Evolutionary conservation across 2,797 vertebrate genomes (phyloP).

Genomic region (Coilia nasus): DNA sequence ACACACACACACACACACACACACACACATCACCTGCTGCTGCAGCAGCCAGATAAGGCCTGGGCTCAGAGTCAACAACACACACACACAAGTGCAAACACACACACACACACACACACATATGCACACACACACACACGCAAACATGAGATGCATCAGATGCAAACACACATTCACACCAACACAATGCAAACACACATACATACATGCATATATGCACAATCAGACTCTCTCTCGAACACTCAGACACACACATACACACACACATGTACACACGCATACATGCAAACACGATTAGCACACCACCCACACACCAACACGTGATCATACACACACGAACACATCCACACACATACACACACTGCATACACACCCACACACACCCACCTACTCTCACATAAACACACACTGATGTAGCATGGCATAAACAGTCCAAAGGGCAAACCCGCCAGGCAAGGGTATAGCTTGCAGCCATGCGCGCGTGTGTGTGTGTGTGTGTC

Average conservation of each 20-base stretch:
- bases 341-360: too few relatives aligned
- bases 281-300: too few relatives aligned
- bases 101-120: slow-evolving; percentile 30
- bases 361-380: background rate
- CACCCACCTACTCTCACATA: background rate
- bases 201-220: background rate
- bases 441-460: background rate
- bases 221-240: background rate
- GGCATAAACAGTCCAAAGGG: background rate
- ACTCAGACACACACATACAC: too few relatives aligned
- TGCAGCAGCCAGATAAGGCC: too few relatives aligned
- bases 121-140: slow-evolving; percentile 28
- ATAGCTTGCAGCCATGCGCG: background rate
- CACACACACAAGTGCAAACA: too few relatives aligned
- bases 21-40: too few relatives aligned
- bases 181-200: background rate
- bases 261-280: slow-evolving; percentile 20
- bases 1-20: too few relatives aligned
- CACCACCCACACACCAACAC: too few relatives aligned
- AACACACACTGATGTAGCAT: background rate
- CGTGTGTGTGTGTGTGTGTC: slow-evolving; percentile 26
- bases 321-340: too few relatives aligned
- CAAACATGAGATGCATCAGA: slow-evolving; percentile 34
- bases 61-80: too few relatives aligned
- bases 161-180: background rate